Evolutionary conservation across 2,888 invertebrate species (phyloP), one percentile per base, ranked within the genome.

Genomic region (Prosopocoilus inquinatus): DNA sequence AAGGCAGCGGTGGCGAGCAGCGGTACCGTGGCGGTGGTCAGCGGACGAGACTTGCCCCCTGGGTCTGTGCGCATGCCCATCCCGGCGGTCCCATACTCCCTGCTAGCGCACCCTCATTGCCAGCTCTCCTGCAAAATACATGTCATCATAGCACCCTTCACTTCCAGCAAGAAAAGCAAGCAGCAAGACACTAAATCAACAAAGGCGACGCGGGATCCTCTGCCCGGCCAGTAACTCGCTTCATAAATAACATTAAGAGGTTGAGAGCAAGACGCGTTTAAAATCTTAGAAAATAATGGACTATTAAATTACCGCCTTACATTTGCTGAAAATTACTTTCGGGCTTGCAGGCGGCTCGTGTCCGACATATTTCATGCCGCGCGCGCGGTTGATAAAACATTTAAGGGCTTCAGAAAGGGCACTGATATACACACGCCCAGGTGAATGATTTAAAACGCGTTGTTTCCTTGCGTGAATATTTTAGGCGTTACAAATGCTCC

Each of bases 1-100:
- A 80, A 78, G 78, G 79, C 79, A 59, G 60, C 65, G 64, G 67
- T 67, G 61, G 69, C 69, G 64, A 71, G 70, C 66, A 70, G 68
- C 67, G 70, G 69, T 70, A 72, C 69, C 70, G 72, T 70, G 64
- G 68, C 67, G 70, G 69, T 68, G 70, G 71, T 67, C 80, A 80
- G 80, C 80, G 81, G 81, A 82, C 82, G 81, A 82, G 81, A 79
- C 80, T 81, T 81, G 84, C 83, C 84, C 84, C 83, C 80, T 85
- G 86, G 89, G 89, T 88, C 87, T 87, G 87, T 88, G 85, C 88
- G 87, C 89, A 89, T 87, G 88, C 89, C 90, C 90, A 90, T 90
- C 86, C 90, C 90, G 90, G 88, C 89, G 86, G 86, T 90, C 88
- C 90, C 90, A 90, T 90, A 84, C 82, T 84, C 83, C 80, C 80